These are phyloP conservation scores for Gastrophryne carolinensis DNA, from an alignment of 2,797 vertebrate species.

Conservation along the genomic window DNA sequence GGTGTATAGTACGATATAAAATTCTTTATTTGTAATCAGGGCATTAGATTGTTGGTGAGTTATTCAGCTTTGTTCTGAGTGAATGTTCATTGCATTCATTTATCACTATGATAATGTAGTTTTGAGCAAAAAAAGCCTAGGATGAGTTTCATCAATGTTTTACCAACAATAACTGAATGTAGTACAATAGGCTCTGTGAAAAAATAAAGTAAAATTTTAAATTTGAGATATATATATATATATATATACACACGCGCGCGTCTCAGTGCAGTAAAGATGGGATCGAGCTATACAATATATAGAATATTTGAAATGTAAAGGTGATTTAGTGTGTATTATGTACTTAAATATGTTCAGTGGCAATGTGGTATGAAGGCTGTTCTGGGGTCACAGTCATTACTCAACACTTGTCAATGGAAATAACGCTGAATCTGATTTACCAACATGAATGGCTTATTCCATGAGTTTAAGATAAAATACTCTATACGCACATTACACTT, in stretches of 20 bases:
- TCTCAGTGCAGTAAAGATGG: conserved; percentile 9
- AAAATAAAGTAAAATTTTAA: conserved; percentile 31
- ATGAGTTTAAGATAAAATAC: neutral
- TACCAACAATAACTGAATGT: conserved; percentile 12
- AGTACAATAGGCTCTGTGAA: neutral
- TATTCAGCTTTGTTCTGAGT: conserved; percentile 34
- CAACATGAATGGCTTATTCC: neutral
- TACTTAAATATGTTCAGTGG: neutral
- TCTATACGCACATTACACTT: no score
- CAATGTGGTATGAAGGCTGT: neutral
- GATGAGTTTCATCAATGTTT: conserved; percentile 35
- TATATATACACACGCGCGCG: no score
- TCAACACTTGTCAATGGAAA: neutral
- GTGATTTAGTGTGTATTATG: neutral
- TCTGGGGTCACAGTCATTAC: neutral
- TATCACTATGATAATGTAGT: conserved; percentile 39
- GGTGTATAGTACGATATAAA: conserved; percentile 37
- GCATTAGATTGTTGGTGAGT: conserved; percentile 37
- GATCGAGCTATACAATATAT: neutral
- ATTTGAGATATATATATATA: conserved; percentile 18
- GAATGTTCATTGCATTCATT: conserved; percentile 14
- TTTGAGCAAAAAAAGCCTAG: conserved; percentile 29
- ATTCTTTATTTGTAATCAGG: conserved; percentile 40
- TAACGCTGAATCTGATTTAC: neutral
- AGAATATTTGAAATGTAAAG: conserved; percentile 8